Base-by-base conservation (phyloP, 2,888 invertebrate genomes). In the Cerastoderma edule region DNA sequence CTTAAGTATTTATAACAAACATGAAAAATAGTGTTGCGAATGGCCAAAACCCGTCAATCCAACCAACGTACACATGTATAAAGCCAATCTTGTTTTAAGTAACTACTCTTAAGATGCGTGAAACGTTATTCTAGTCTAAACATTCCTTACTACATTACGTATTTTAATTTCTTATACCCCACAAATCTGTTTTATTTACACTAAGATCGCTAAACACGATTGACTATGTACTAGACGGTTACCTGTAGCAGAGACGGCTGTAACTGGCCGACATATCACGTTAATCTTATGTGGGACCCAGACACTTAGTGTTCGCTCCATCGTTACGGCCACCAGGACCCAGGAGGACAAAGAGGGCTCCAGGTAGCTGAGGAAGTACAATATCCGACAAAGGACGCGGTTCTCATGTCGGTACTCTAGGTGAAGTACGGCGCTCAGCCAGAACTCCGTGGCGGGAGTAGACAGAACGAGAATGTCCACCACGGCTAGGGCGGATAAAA, bases 221-320 rank as follows among this genome's bases (percentile, higher is more conserved):
- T n/a, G n/a, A n/a, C n/a, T n/a, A n/a, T n/a, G 28, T 24, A 5
- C 19, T 19, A 5, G 10, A 16, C 5, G 13, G 22, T 53, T 53
- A 78, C 78, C 50, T 22, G 75, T 60, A 2, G 72, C 48, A 27
- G 72, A 66, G 6, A 67, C 44, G 5, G 79, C 76, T 27, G 74
- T 79, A 8, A 74, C 33, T 13, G 78, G 74, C 35, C 72, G 56
- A 65, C 82, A 84, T 1, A 72, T 44, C 4, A 80, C 60, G 33
- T 65, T 78, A n/a, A 82, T 71, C 46, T 57, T 72, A 44, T 82
- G 84, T 13, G 84, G 84, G 3, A 80, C 68, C 78, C 82, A 84
- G 8, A 84, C 80, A 39, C 78, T 78, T 6, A 84, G 28, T 0
- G 82, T 66, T n/a, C 82, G 53, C 50, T 80, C 82, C 2, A 82